phyloP scores from a whole-genome alignment of 2,888 invertebrate species.

The Dusona sp. region DNA sequence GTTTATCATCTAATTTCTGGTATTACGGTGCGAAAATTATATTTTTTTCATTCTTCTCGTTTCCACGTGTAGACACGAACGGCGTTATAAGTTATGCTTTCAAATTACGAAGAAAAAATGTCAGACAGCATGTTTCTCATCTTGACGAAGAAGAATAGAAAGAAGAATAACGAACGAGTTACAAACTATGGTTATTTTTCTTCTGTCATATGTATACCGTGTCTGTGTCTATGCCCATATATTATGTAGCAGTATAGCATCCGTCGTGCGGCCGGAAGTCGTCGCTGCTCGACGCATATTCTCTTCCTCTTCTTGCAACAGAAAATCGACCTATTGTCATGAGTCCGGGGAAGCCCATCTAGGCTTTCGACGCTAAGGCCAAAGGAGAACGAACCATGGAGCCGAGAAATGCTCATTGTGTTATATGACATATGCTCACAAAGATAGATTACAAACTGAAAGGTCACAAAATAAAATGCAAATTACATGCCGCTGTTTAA shows the following conservation, averaged over 20 bases:
- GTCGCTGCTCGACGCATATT: background rate
- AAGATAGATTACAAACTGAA: constrained; percentile 11
- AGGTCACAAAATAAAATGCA: constrained; percentile 55
- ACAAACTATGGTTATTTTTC: background rate
- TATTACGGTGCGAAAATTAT: background rate
- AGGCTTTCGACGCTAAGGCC: background rate
- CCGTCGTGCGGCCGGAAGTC: background rate
- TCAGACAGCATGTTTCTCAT: too few species aligned
- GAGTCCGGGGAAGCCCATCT: constrained; percentile 4
- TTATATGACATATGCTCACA: background rate
- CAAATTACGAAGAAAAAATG: background rate
- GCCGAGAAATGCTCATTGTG: background rate
- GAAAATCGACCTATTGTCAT: constrained; percentile 20
- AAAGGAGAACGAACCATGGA: background rate
- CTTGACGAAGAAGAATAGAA: background rate
- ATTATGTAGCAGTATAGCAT: background rate
- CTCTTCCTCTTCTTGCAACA: background rate
- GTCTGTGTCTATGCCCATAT: background rate
- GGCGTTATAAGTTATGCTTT: background rate
- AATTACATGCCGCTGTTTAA: constrained; percentile 62
- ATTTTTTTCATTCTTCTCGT: background rate
- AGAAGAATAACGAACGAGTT: background rate
- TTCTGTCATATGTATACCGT: background rate
- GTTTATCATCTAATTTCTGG: background rate
- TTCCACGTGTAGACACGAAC: background rate